Conservation (phyloP, 2,797 vertebrate genomes). For the Ctenopoma kingsleyae region DNA sequence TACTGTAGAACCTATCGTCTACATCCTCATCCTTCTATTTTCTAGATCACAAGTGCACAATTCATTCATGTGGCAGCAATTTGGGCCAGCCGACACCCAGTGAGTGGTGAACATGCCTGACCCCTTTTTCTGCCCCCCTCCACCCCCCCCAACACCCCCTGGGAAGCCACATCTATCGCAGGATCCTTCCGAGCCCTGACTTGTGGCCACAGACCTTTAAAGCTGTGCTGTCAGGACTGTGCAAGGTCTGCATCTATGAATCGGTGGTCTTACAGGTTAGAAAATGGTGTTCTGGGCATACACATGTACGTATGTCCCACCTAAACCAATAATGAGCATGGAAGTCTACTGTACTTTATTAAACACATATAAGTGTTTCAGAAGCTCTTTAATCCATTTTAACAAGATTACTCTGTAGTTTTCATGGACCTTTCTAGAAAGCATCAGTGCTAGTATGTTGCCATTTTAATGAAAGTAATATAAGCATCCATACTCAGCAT, state of each 20-base stretch:
- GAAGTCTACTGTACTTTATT: conserved; percentile 50
- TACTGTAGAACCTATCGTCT: conserved; percentile 25
- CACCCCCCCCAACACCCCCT: conserved; percentile 66
- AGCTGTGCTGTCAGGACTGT: conserved; percentile 42
- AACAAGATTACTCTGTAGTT: conserved; percentile 27
- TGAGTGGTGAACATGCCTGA: conserved; percentile 72
- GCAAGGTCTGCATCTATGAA: conserved; percentile 18
- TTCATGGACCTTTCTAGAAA: conserved; percentile 44
- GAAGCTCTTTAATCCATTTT: conserved; percentile 45
- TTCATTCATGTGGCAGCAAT: conserved; percentile 79
- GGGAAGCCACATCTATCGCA: conserved; percentile 82
- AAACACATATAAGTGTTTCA: conserved; percentile 63
- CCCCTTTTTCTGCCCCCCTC: conserved; percentile 65
- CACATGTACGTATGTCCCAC: conserved; percentile 19
- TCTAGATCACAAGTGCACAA: conserved; percentile 52
- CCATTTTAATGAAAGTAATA: conserved; percentile 54
- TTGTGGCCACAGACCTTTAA: conserved; percentile 70
- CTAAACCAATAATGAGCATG: conserved; percentile 45
- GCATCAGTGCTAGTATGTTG: conserved; percentile 24
- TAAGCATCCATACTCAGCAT: conserved; percentile 49
- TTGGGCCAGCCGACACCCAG: conserved; percentile 73
- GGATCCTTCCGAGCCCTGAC: conserved; percentile 61
- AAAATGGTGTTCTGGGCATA: conserved; percentile 44
- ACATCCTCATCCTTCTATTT: conserved; percentile 39
- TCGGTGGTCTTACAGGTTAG: conserved; percentile 42